Evolutionary conservation across 2,888 invertebrate genomes (phyloP).

Genomic region (Prosapia bicincta): DNA sequence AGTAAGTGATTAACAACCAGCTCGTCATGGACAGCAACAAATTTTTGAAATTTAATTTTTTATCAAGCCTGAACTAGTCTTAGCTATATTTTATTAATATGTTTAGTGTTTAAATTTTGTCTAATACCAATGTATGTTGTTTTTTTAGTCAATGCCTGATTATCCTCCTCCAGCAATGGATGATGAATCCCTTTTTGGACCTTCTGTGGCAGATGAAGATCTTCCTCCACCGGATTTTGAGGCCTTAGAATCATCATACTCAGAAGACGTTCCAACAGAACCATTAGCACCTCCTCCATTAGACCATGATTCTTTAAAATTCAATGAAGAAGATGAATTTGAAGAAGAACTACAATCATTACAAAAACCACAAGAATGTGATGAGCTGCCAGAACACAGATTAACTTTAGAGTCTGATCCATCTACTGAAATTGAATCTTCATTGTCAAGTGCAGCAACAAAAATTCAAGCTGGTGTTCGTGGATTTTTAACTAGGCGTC

Average conservation of each 20-base stretch:
- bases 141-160: slow-evolving; percentile 22
- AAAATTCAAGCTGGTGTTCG: slow-evolving; percentile 40
- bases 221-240: slow-evolving; percentile 34
- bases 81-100: too few species aligned
- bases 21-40: too few species aligned
- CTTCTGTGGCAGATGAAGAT: slow-evolving; percentile 29
- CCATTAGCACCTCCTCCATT: slow-evolving; percentile 21
- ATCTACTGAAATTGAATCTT: slow-evolving; percentile 21
- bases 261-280: slow-evolving; percentile 36
- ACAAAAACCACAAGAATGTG: slow-evolving; percentile 35
- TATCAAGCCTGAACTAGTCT: too few species aligned
- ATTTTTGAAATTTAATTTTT: too few species aligned
- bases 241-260: slow-evolving; percentile 36
- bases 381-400: slow-evolving; percentile 22
- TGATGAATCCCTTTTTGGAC: slow-evolving; percentile 18
- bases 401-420: slow-evolving; percentile 5
- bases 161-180: slow-evolving; percentile 24
- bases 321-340: slow-evolving; percentile 24
- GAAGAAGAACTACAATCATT: slow-evolving; percentile 21
- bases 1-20: too few species aligned
- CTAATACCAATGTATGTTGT: too few species aligned
- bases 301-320: slow-evolving; percentile 11
- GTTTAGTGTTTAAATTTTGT: too few species aligned
- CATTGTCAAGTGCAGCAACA: slow-evolving; percentile 37
- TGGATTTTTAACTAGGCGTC: slow-evolving; percentile 38